Evolutionary conservation across 2,888 invertebrate species (phyloP), one percentile per base, ranked within the genome.

Genomic region (Parelbella ahira): DNA sequence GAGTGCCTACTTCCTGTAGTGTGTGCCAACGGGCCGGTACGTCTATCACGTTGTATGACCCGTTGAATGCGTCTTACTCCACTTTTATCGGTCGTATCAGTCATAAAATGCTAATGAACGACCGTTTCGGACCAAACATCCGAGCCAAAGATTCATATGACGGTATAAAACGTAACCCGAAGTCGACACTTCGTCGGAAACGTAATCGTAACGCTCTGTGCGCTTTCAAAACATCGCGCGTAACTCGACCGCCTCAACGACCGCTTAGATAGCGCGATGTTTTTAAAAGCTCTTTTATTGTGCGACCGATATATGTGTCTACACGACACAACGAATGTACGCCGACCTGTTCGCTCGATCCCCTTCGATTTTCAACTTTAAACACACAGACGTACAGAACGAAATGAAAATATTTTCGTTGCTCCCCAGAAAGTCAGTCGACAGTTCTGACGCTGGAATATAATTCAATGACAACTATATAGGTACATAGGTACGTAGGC

Each of bases 71-170:
- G 68, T 84, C 86, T 84, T 83, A 86, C 86, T 87, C 84, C 84
- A 83, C 68, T 77, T 84, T 86, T 86, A 87, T 86, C 78, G 83
- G 72, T 75, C 81, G 82, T 87, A 87, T 87, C 79, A 80, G 68
- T 87, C 87, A 83, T 87, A 86, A 87, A 87, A 86, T 86, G 83
- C 80, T 86, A 87, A 87, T 87, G 86, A 84, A 84, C 75, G 77
- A 71, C 66, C 80, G 68, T 76, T 75, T 77, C 74, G 80, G 82
- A 77, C 82, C 82, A 87, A 87, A 87, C 84, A 87, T 86, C 84
- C 83, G 86, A 86, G 82, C 75, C 67, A 73, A 68, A 84, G 84
- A 84, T 86, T 87, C 87, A 73, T 84, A 81, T 87, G 87, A 81
- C 86, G 75, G 69, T 74, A 81, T 83, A 73, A 83, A 83, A 79